phyloP scores from a whole-genome alignment of 2,888 invertebrate genomes.

The Flexamia atlantica region DNA sequence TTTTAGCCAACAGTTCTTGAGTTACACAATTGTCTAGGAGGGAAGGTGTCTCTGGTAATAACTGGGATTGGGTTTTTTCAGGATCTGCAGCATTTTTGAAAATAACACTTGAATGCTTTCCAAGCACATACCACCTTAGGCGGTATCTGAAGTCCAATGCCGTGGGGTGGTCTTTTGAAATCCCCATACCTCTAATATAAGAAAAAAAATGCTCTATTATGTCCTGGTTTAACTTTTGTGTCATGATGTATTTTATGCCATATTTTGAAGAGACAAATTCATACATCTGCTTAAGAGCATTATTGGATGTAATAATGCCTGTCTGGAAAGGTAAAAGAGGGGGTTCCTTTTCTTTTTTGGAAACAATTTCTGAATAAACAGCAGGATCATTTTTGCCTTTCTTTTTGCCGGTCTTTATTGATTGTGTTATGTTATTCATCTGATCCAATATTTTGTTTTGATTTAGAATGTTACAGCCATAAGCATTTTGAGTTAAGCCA shows the following conservation, averaged over 20 bases:
- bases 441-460: neutral
- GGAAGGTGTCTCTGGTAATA: neutral
- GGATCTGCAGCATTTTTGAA: neutral
- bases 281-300: neutral
- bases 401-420: too few relatives aligned
- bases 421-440: neutral
- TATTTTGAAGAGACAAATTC: neutral
- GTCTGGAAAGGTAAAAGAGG: conserved; percentile 2
- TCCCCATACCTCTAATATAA: conserved; percentile 27
- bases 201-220: conserved; percentile 24
- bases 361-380: neutral
- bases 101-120: neutral
- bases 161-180: too few relatives aligned
- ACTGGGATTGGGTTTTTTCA: neutral
- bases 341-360: neutral
- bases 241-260: neutral
- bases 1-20: neutral
- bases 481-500: neutral
- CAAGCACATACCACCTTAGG: too few relatives aligned
- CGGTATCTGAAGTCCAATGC: too few relatives aligned
- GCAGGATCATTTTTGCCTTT: too few relatives aligned
- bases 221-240: conserved; percentile 11
- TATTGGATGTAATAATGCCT: neutral
- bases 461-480: neutral
- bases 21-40: neutral